Percentiles rank a stretch among this genome's conserved stretches.
Conservation (phyloP, 2,797 vertebrate genomes). For the Anabacerthia variegaticeps region DNA sequence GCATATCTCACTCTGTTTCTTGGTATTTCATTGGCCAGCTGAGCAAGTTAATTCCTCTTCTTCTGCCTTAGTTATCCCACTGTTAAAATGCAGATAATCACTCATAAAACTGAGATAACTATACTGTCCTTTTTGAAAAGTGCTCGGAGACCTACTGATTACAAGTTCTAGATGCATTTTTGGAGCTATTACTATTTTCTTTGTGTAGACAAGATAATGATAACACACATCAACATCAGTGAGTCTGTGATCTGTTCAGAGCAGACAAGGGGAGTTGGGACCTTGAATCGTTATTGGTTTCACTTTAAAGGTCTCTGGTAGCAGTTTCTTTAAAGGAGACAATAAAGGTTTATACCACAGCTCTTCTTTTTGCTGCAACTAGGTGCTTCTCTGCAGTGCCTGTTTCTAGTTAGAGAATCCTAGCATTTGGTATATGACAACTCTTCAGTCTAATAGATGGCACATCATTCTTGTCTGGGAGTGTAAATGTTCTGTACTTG, state of each 20-base stretch:
- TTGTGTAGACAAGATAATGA: not conserved
- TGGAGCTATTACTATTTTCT: not conserved
- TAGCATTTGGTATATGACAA: constrained; percentile 50
- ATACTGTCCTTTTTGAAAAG: not conserved
- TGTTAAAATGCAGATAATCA: not conserved
- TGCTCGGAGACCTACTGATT: not conserved
- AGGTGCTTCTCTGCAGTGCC: not conserved
- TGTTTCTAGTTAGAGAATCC: constrained; percentile 47
- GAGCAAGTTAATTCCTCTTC: not conserved
- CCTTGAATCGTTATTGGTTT: not conserved
- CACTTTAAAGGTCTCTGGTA: constrained; percentile 12
- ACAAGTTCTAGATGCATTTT: not conserved
- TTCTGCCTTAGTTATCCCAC: not conserved
- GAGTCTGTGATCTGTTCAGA: not conserved
- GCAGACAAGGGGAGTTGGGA: not conserved
- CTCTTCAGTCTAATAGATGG: constrained; percentile 44
- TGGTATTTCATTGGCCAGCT: not conserved
- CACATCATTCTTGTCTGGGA: constrained; percentile 18
- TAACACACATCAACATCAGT: not conserved
- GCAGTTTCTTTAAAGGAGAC: constrained; percentile 39
- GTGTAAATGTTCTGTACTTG: constrained; percentile 34
- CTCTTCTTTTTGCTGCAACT: constrained; percentile 10
- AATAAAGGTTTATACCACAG: not conserved
- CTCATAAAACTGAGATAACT: not conserved
- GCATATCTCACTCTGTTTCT: constrained; percentile 2